These are phyloP conservation scores for Takifugu rubripes DNA, from an alignment of 2,797 vertebrate genomes.

Conservation along the genomic window DNA sequence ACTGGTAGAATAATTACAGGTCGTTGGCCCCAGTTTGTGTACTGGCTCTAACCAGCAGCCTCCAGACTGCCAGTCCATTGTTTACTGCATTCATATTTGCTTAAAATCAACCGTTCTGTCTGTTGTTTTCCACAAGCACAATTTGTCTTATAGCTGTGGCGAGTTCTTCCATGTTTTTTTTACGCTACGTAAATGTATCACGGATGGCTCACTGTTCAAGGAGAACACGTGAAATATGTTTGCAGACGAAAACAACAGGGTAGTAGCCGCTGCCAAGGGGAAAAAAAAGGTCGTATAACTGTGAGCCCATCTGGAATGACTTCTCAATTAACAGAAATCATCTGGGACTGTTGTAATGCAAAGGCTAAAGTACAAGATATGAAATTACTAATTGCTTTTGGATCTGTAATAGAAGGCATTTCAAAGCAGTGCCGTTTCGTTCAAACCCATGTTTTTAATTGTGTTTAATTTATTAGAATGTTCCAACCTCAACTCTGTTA, in stretches of 20 bases:
- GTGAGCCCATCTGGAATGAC: slow-evolving; percentile 30
- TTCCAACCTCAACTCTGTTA: slow-evolving; percentile 68
- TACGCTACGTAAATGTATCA: slow-evolving; percentile 23
- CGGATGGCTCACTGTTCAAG: slow-evolving; percentile 30
- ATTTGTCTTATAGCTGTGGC: slow-evolving; percentile 5
- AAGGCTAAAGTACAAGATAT: slow-evolving; percentile 53
- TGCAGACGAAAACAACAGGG: slow-evolving; percentile 13
- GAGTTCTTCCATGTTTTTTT: slow-evolving; percentile 11
- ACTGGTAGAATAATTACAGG: slow-evolving; percentile 29
- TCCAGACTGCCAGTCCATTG: slow-evolving; percentile 23
- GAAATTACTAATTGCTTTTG: slow-evolving; percentile 43
- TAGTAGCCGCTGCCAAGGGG: slow-evolving; percentile 12
- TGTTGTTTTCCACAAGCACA: not conserved
- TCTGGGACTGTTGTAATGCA: slow-evolving; percentile 25
- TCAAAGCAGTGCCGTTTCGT: slow-evolving; percentile 54
- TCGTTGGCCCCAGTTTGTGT: slow-evolving; percentile 27
- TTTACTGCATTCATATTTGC: slow-evolving; percentile 12
- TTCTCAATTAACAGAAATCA: slow-evolving; percentile 35
- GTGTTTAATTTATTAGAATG: slow-evolving; percentile 75
- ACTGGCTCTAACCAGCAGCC: slow-evolving; percentile 47
- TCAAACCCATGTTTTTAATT: slow-evolving; percentile 69
- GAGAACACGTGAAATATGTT: slow-evolving; percentile 4
- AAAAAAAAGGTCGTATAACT: slow-evolving; percentile 10
- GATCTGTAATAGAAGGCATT: slow-evolving; percentile 52
- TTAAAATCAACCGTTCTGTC: slow-evolving; percentile 30